These are phyloP conservation scores for Siphonodentalium dalli DNA, from an alignment of 2,888 invertebrate species.

Conservation along the genomic window DNA sequence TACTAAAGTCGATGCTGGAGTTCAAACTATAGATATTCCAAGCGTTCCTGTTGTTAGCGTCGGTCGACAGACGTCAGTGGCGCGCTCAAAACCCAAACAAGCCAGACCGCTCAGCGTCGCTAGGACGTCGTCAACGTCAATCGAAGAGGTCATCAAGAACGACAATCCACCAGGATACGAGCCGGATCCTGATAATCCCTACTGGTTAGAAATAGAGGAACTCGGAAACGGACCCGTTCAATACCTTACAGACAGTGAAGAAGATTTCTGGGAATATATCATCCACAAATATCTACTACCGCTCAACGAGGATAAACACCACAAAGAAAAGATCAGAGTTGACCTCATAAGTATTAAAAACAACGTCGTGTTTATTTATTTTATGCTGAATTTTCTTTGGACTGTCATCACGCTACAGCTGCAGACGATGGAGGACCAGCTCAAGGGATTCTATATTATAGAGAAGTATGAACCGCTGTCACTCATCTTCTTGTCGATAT, in stretches of 20 bases:
- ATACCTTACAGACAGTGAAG: constrained; percentile 80
- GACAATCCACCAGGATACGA: constrained; percentile 40
- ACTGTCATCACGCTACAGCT: constrained; percentile 97
- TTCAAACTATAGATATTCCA: constrained; percentile 31
- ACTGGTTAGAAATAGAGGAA: constrained; percentile 91
- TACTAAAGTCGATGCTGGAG: constrained; percentile 14
- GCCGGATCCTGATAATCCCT: constrained; percentile 85
- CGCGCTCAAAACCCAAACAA: constrained; percentile 15
- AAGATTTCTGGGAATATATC: constrained; percentile 92
- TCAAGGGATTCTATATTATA: constrained; percentile 73
- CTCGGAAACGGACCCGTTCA: constrained; percentile 90
- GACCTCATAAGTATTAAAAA: constrained; percentile 48
- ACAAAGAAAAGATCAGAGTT: constrained; percentile 48
- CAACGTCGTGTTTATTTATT: constrained; percentile 55
- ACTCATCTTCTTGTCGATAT: constrained; percentile 48
- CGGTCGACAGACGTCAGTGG: constrained; percentile 14
- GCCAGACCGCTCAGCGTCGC: constrained; percentile 22
- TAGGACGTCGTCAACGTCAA: constrained; percentile 19
- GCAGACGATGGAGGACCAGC: constrained; percentile 74
- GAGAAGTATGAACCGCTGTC: constrained; percentile 53
- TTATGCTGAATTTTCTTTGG: constrained; percentile 99
- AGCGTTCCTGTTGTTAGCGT: background rate
- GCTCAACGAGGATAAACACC: constrained; percentile 87
- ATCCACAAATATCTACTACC: constrained; percentile 94
- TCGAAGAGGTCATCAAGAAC: constrained; percentile 30